Evolutionary conservation across 2,113 vertebrate species (phyloP), one percentile per base, ranked within the genome.

Genomic region (Gavia stellata): DNA sequence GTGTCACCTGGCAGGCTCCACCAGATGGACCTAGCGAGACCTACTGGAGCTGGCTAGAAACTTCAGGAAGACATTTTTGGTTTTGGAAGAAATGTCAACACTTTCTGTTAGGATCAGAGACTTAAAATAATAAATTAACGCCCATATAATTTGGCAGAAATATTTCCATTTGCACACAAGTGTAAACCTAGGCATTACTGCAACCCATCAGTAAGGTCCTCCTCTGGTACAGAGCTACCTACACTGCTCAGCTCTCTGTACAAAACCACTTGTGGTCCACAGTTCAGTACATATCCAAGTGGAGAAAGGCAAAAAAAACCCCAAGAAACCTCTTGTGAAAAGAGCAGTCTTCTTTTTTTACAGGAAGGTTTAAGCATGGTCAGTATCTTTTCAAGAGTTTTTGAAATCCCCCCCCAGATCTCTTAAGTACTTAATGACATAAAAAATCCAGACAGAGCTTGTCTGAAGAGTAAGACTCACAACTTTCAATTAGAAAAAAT

Each of bases 61-160:
- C 53, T 28, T 61, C 45, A 53, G 31, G 40, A 31, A 53, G 19
- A 40, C 7, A 12, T 33, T 66, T 87, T 34, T 92, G 14, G 34
- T 16, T 45, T 78, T 49, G 55, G 56, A 85, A 62, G 42, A 81
- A 53, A 49, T 18, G 7, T 40, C 47, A 59, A 1, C 7, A 18
- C 10, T 81, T 70, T 84, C 40, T 77, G 50, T 79, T 74, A 66
- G 40, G 18, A 67, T 66, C 45, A 66, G 42, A 58, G 44, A 58
- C 55, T 74, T 49, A 10, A 61, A 36, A 52, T 84, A 73, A 34
- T 8, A 0, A 81, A 65, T 44, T n/a, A 81, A 68, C 0, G 0
- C 4, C 25, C 21, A 33, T 3, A 17, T 17, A 49, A 36, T 49
- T 24, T 58, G 36, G 18, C 61, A 92, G 61, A 91, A 71, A 56